Conservation (phyloP, 2,888 invertebrate genomes). For the Megamerina dolium region DNA sequence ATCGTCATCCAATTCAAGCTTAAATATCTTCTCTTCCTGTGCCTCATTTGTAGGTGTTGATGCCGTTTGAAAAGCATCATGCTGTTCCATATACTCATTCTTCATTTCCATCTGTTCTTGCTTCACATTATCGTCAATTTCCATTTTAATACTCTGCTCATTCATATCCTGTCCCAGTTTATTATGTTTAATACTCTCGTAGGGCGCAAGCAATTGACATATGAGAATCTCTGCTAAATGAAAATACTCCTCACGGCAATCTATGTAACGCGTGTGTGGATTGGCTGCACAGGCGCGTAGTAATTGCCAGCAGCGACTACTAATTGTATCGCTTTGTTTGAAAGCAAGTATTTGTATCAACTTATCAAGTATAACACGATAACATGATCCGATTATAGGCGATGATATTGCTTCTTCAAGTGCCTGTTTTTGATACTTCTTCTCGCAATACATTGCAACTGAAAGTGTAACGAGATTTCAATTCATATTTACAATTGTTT, state of each 20-base stretch:
- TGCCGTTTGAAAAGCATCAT: constrained; percentile 7
- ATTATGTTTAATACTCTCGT: constrained; percentile 36
- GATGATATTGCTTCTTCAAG: constrained; percentile 34
- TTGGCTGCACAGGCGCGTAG: constrained; percentile 43
- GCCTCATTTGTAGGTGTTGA: constrained; percentile 1
- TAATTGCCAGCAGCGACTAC: constrained; percentile 42
- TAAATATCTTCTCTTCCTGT: constrained; percentile 34
- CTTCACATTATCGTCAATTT: constrained; percentile 25
- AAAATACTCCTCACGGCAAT: constrained; percentile 40
- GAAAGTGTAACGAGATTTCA: too few relatives aligned
- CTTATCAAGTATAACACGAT: constrained; percentile 41
- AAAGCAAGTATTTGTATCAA: constrained; percentile 44
- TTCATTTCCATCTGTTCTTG: constrained; percentile 17
- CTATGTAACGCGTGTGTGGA: constrained; percentile 34
- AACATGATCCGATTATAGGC: constrained; percentile 42
- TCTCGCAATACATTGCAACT: constrained; percentile 38
- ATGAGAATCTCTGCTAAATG: constrained; percentile 44
- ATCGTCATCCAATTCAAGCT: constrained; percentile 33
- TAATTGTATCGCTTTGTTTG: constrained; percentile 37
- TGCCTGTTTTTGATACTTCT: constrained; percentile 28
- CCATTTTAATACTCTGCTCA: constrained; percentile 23
- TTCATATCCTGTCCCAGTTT: not conserved
- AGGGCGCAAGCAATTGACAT: constrained; percentile 43
- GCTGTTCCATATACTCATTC: constrained; percentile 13
- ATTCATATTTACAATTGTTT: too few relatives aligned